A percentile compares a stretch with the other conserved stretches of the same genome.
phyloP scores from a whole-genome alignment of 2,113 vertebrate genomes.

The Otis tarda region DNA sequence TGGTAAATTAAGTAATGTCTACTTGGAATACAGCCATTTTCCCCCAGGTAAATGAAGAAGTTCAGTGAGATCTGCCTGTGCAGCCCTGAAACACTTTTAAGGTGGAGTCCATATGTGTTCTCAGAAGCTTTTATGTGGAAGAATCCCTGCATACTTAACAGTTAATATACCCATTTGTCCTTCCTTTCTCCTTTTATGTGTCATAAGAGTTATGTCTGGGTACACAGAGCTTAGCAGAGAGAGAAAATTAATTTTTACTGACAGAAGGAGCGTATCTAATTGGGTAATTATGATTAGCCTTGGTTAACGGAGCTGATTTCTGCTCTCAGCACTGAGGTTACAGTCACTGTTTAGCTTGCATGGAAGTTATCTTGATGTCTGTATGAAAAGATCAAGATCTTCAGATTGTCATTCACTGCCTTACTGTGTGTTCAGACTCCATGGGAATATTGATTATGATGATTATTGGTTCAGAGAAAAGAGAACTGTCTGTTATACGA shows the following conservation, averaged over 20 bases:
- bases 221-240: background rate
- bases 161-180: background rate
- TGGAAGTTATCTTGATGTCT: background rate
- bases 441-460: background rate
- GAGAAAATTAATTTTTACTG: background rate
- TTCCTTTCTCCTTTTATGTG: background rate
- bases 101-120: background rate
- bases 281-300: constrained; percentile 16
- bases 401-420: background rate
- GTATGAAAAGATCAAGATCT: background rate
- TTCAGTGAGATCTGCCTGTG: background rate
- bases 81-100: background rate
- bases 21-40: background rate
- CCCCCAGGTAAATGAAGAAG: background rate
- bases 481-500: background rate
- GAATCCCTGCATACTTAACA: background rate
- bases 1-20: background rate
- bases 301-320: background rate
- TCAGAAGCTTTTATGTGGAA: background rate
- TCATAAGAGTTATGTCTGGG: background rate
- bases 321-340: background rate
- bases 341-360: background rate
- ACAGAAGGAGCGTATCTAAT: background rate
- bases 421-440: background rate
- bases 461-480: background rate